These are phyloP conservation scores for Onychostoma macrolepis DNA, from an alignment of 2,113 vertebrate species.

Conservation along the genomic window DNA sequence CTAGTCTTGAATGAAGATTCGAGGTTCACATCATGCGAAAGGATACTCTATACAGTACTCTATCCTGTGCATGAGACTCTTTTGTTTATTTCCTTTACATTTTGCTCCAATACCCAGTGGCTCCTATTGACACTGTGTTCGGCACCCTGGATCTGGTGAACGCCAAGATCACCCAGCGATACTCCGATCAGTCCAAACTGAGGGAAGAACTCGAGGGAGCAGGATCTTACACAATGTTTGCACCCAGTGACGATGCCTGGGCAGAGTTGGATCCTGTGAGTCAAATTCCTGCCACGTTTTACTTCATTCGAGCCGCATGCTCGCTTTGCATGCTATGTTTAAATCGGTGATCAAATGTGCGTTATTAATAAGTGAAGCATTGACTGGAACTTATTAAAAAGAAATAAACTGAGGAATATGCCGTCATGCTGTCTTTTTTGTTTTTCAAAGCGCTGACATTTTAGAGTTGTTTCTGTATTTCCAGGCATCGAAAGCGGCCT, in stretches of 20 bases:
- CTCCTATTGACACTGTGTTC: constrained; percentile 94
- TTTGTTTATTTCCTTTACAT: neutral
- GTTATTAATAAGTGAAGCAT: neutral
- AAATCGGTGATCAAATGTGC: neutral
- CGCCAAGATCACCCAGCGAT: constrained; percentile 82
- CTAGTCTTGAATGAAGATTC: neutral
- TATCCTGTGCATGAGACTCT: neutral
- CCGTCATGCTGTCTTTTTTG: neutral
- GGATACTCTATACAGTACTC: neutral
- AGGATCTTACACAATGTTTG: constrained; percentile 91
- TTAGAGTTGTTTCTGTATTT: neutral
- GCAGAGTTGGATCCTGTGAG: constrained; percentile 83
- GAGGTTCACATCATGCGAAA: neutral
- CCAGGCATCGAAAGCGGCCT: constrained; percentile 77
- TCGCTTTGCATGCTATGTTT: constrained; percentile 16
- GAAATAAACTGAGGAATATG: neutral
- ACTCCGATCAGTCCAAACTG: constrained; percentile 84
- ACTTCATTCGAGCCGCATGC: neutral
- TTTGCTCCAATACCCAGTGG: constrained; percentile 73
- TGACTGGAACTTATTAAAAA: neutral
- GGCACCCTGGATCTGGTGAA: constrained; percentile 88
- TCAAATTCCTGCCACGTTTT: constrained; percentile 15
- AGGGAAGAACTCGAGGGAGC: constrained; percentile 86
- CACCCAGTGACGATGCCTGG: constrained; percentile 95
- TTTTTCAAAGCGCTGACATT: neutral